These are phyloP conservation scores for Microchrysa polita DNA, from an alignment of 2,888 invertebrate genomes.

Conservation along the genomic window DNA sequence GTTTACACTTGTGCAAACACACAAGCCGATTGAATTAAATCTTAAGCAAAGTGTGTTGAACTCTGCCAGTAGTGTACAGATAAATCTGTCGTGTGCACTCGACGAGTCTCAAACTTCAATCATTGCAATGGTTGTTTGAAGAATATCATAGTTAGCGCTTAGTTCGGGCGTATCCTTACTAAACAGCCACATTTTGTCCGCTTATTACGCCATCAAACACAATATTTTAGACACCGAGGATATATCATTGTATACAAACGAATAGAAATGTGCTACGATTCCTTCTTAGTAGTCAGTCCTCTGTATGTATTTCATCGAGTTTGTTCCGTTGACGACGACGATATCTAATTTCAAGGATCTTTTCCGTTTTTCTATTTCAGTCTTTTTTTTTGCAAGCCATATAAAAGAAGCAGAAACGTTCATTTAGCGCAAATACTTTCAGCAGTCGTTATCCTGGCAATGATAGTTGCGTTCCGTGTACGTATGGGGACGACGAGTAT, in stretches of 20 bases:
- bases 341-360: conserved; percentile 26
- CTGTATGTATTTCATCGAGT: background rate
- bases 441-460: conserved; percentile 15
- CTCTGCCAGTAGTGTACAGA: background rate
- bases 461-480: background rate
- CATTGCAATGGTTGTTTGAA: background rate
- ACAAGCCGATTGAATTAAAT: conserved; percentile 1
- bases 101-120: background rate
- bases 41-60: background rate
- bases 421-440: conserved; percentile 26
- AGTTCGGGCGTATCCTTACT: background rate
- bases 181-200: conserved; percentile 6
- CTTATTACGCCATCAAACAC: conserved; percentile 24
- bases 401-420: conserved; percentile 28
- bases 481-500: too few species aligned
- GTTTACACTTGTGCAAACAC: conserved; percentile 8
- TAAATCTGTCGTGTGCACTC: background rate
- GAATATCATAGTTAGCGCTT: background rate
- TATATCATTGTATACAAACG: conserved; percentile 6
- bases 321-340: background rate
- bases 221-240: too few species aligned
- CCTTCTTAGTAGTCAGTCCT: background rate
- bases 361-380: too few species aligned
- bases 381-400: background rate
- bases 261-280: too few species aligned